These are phyloP conservation scores for Danio jaintianensis DNA, from an alignment of 2,797 vertebrate genomes.

Conservation along the genomic window DNA sequence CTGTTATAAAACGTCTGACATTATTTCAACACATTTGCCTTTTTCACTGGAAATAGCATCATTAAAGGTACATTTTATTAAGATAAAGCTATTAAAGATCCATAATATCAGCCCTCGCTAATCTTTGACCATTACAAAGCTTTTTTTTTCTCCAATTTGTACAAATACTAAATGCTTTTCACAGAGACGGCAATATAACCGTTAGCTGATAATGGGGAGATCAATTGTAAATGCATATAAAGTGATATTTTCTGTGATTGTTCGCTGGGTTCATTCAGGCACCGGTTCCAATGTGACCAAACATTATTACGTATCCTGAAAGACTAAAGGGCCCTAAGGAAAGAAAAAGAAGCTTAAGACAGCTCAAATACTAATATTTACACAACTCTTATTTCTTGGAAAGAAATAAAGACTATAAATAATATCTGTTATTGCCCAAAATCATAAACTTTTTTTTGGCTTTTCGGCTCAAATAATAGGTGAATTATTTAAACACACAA, in stretches of 20 bases:
- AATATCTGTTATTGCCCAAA: constrained; percentile 50
- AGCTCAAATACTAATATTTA: constrained; percentile 59
- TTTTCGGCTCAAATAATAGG: background rate
- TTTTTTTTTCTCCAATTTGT: constrained; percentile 41
- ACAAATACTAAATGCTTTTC: constrained; percentile 61
- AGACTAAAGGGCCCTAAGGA: constrained; percentile 24
- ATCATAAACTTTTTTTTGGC: constrained; percentile 11
- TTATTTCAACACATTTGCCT: constrained; percentile 74
- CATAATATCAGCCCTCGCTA: constrained; percentile 51
- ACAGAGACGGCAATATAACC: constrained; percentile 62
- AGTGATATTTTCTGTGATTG: constrained; percentile 38
- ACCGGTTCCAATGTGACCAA: constrained; percentile 49
- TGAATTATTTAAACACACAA: background rate
- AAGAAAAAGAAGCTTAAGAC: constrained; percentile 52
- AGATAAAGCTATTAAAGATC: constrained; percentile 44
- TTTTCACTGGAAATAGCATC: constrained; percentile 60
- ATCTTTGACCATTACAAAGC: constrained; percentile 42
- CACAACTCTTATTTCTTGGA: constrained; percentile 55
- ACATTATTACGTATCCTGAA: constrained; percentile 34
- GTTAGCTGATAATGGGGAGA: constrained; percentile 58
- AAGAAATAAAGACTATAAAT: constrained; percentile 55
- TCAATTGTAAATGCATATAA: background rate
- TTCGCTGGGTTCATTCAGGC: constrained; percentile 60
- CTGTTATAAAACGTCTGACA: no score
- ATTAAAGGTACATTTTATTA: no score